phyloP scores from a whole-genome alignment of 2,113 vertebrate species.

The Poeciliopsis occidentalis region DNA sequence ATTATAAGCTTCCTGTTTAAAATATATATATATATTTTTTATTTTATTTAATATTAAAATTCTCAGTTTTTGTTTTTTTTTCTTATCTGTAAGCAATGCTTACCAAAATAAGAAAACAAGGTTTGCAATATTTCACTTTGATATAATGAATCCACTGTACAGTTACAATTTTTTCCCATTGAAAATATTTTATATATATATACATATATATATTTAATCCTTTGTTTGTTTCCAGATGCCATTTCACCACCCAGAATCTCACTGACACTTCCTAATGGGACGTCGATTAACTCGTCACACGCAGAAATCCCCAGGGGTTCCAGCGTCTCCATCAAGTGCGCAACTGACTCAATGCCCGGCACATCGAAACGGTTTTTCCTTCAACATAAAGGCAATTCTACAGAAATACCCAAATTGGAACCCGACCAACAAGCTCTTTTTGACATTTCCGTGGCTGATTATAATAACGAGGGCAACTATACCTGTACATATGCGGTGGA shows the following conservation, averaged over 20 bases:
- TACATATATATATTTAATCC: too few species aligned
- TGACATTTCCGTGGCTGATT: conserved; percentile 2
- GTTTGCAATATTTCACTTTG: too few species aligned
- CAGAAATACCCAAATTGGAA: neutral
- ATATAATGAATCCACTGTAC: too few species aligned
- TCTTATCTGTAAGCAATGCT: too few species aligned
- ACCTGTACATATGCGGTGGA: conserved; percentile 20
- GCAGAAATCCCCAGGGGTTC: conserved; percentile 6
- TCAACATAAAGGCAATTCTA: neutral
- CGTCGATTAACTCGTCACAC: neutral
- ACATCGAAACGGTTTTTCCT: neutral
- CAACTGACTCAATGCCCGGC: neutral
- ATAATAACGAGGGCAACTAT: conserved; percentile 21
- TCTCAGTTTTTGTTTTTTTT: too few species aligned
- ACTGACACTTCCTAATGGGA: conserved; percentile 1
- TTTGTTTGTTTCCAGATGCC: neutral
- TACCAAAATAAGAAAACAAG: too few species aligned
- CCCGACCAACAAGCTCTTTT: neutral
- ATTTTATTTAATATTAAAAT: too few species aligned
- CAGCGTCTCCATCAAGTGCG: conserved; percentile 21
- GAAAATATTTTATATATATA: too few species aligned
- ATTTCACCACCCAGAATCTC: conserved; percentile 7
- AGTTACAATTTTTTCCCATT: too few species aligned
- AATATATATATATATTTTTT: too few species aligned
- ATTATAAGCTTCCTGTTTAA: too few species aligned